Evolutionary conservation across 2,113 vertebrate species (phyloP).

Genomic region (Natator depressus): DNA sequence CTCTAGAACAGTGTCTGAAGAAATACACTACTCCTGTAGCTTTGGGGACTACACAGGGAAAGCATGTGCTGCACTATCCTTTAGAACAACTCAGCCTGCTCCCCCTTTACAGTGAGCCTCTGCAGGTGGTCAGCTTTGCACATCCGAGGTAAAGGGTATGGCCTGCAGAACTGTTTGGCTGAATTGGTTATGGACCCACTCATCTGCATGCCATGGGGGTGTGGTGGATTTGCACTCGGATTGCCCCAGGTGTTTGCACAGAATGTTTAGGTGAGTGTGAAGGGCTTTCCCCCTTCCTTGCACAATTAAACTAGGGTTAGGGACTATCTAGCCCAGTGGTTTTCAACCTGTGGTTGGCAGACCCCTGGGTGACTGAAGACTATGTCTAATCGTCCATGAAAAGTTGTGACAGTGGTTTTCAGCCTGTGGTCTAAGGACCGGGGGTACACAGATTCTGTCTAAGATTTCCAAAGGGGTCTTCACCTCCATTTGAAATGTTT

Average conservation of each 20-base stretch:
- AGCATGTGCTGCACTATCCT: neutral
- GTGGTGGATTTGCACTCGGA: neutral
- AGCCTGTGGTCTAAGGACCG: neutral
- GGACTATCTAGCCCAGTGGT: neutral
- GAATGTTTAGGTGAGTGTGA: constrained; percentile 4
- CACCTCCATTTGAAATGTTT: neutral
- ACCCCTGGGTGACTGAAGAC: too few relatives aligned
- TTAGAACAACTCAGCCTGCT: neutral
- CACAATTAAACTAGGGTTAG: constrained; percentile 30
- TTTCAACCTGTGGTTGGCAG: too few relatives aligned
- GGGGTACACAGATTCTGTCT: neutral
- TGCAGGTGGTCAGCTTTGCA: neutral
- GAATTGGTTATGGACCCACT: neutral
- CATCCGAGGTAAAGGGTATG: neutral
- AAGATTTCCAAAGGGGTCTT: neutral
- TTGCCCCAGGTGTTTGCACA: neutral
- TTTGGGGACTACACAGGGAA: neutral
- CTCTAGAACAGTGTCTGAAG: neutral
- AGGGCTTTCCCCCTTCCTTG: neutral
- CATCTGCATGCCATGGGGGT: neutral
- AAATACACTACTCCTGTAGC: neutral
- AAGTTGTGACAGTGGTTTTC: too few relatives aligned
- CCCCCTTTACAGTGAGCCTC: neutral
- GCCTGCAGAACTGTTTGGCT: neutral
- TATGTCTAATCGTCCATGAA: too few relatives aligned